Evolutionary conservation across 2,113 vertebrate species (phyloP), one percentile per base, ranked within the genome.

Genomic region (Mesocricetus auratus): DNA sequence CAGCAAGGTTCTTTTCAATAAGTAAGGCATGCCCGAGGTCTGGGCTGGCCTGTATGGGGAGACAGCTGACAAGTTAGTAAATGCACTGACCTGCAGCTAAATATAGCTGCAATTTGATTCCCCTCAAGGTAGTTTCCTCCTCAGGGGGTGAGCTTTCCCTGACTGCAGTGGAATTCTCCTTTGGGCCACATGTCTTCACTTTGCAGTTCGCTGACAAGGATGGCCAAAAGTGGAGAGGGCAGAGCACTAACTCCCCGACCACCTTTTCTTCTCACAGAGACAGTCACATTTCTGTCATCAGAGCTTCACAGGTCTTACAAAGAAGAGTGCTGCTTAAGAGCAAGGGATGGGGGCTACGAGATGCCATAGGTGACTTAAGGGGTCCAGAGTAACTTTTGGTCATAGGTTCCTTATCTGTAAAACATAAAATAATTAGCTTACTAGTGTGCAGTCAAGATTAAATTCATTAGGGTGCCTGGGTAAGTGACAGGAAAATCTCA

Each of bases 151-250:
- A 90, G 53, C 71, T 89, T 95, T 90, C 77, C 85, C 92, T 83
- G 90, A 92, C 60, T 94, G 79, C 64, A 78, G 79, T 68, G 79
- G 85, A 96, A 95, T 88, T 77, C 93, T 88, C 71, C 36, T 53
- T 74, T 86, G 7, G 39, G 74, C 4, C 64, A 77, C 50, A 42
- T 39, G n/a, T n/a, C 74, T 91, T 56, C 86, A 53, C 42, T n/a
- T 68, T 89, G 39, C 56, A 33, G 56, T 33, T 53, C 26, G 2
- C 8, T 53, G n/a, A 83, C 24, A 26, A 53, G 39, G 45, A 60
- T 3, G 53, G 3, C 60, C 5, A 33, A 73, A 73, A 58, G 77
- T 39, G 69, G 39, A 39, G 39, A 50, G 9, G 36, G 11, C 62
- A 26, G 56, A 33, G 56, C n/a, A 64, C 74, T 86, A 62, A 58